Conservation (phyloP, 2,888 invertebrate genomes). For the Yponomeuta cagnagella region DNA sequence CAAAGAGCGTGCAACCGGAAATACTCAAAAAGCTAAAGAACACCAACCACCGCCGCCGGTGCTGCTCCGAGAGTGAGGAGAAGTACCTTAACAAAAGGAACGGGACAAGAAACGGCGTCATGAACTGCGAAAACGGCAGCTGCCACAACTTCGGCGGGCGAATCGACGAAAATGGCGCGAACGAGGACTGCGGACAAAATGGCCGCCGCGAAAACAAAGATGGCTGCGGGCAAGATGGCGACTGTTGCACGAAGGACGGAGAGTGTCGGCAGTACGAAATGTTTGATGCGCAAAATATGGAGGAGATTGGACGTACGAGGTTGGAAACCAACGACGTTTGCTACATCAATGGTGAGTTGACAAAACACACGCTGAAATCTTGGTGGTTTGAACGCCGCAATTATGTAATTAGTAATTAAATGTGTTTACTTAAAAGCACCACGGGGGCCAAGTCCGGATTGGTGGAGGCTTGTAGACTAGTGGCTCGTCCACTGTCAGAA, state of each 20-base stretch:
- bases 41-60: slow-evolving; percentile 19
- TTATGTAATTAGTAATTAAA: no score
- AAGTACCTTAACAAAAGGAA: slow-evolving; percentile 24
- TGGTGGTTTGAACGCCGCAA: no score
- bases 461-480: no score
- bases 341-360: slow-evolving; percentile 91
- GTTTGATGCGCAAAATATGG: slow-evolving; percentile 71
- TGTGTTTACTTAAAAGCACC: no score
- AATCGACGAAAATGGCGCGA: neutral
- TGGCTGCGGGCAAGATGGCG: slow-evolving; percentile 19
- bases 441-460: no score
- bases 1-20: slow-evolving; percentile 66
- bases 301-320: slow-evolving; percentile 78
- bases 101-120: slow-evolving; percentile 12
- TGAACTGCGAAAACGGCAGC: slow-evolving; percentile 25
- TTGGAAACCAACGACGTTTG: slow-evolving; percentile 87
- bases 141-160: slow-evolving; percentile 13
- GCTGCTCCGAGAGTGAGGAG: slow-evolving; percentile 37
- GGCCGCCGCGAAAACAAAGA: slow-evolving; percentile 18
- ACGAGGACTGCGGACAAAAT: slow-evolving; percentile 5
- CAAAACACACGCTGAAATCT: neutral
- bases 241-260: slow-evolving; percentile 13
- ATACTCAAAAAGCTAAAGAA: slow-evolving; percentile 48
- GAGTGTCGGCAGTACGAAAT: slow-evolving; percentile 32
- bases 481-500: no score